Conservation (phyloP, 2,113 vertebrate species). For the Hassar affinis region DNA sequence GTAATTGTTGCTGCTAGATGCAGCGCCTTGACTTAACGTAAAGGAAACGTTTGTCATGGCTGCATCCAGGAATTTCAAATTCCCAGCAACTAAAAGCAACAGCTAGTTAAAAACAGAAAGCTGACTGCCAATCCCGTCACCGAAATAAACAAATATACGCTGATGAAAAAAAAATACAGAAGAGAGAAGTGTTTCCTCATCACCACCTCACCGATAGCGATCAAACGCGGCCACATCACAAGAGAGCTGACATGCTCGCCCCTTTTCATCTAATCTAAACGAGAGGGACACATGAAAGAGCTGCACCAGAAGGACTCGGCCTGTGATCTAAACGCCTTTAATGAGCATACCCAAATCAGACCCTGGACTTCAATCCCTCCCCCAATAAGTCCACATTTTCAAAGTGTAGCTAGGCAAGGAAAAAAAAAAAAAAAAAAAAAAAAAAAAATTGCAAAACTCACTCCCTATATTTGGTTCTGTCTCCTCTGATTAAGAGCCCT, state of each 20-base stretch:
- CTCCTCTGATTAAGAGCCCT: conserved; percentile 26
- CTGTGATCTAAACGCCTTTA: conserved; percentile 68
- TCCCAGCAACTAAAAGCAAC: neutral
- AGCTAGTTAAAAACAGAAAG: neutral
- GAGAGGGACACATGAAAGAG: conserved; percentile 66
- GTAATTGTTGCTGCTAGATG: neutral
- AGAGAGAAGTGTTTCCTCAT: conserved; percentile 25
- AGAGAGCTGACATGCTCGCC: conserved; percentile 47
- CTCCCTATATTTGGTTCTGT: conserved; percentile 30
- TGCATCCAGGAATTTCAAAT: neutral
- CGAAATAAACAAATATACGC: neutral
- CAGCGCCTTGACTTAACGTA: neutral
- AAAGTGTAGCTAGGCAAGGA: conserved; percentile 26
- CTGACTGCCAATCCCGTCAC: too few relatives aligned
- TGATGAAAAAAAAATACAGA: neutral
- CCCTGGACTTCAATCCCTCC: conserved; percentile 25
- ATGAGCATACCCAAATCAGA: conserved; percentile 64
- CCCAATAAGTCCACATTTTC: conserved; percentile 32
- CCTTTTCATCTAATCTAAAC: conserved; percentile 70
- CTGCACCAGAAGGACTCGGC: conserved; percentile 60
- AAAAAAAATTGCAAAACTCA: conserved; percentile 32
- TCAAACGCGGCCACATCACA: conserved; percentile 57
- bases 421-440: neutral
- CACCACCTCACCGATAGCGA: conserved; percentile 62
- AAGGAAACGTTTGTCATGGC: neutral